These are phyloP conservation scores for Agrypnus murinus DNA, from an alignment of 2,888 invertebrate species.

Conservation along the genomic window DNA sequence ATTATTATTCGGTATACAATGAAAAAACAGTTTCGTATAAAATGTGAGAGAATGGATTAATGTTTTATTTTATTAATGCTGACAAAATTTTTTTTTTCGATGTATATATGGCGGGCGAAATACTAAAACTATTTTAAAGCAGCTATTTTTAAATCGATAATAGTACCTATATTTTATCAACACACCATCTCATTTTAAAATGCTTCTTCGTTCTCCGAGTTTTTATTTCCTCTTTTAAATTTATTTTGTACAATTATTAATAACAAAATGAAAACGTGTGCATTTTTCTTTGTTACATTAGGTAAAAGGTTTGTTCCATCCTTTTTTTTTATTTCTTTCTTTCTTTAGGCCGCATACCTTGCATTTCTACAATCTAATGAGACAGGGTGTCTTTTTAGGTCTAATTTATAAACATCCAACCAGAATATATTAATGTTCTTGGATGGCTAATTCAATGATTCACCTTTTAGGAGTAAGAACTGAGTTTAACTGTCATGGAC, in stretches of 20 bases:
- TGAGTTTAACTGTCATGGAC: too few species aligned
- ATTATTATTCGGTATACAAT: conserved; percentile 25
- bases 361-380: conserved; percentile 38
- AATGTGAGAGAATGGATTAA: conserved; percentile 48
- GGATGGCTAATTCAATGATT: too few species aligned
- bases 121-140: conserved; percentile 65
- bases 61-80: conserved; percentile 34
- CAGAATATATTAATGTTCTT: too few species aligned
- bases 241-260: conserved; percentile 46
- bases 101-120: conserved; percentile 68
- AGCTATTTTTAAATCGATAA: conserved; percentile 44
- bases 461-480: too few species aligned
- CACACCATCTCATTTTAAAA: conserved; percentile 57
- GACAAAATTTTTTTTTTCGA: conserved; percentile 62
- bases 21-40: conserved; percentile 48
- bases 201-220: conserved; percentile 50
- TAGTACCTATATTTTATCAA: conserved; percentile 46
- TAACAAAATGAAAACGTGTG: conserved; percentile 45
- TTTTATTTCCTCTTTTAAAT: too few species aligned
- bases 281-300: conserved; percentile 13
- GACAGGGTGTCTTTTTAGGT: conserved; percentile 10
- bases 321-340: too few species aligned
- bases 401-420: too few species aligned
- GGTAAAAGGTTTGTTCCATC: too few species aligned
- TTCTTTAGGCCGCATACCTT: conserved; percentile 49